A percentile compares a stretch with the other conserved stretches of the same genome.
Conservation (phyloP, 2,888 invertebrate genomes). For the Theristus sp. region DNA sequence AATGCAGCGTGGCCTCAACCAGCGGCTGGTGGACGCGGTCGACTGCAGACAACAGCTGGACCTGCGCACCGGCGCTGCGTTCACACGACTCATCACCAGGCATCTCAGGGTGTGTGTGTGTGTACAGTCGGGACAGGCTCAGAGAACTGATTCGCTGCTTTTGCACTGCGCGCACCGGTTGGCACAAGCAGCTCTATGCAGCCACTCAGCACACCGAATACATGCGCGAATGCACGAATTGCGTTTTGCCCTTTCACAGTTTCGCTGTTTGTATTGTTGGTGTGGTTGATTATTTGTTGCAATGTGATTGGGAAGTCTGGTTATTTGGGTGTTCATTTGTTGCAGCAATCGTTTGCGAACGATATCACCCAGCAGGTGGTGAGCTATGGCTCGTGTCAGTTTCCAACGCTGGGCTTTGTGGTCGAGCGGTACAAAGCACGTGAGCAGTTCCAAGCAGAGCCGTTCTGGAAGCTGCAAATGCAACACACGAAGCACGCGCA, state of each 20-base stretch:
- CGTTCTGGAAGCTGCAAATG: constrained; percentile 61
- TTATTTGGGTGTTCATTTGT: no score
- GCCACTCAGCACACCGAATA: no score
- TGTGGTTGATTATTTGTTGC: no score
- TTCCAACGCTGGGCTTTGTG: constrained; percentile 99
- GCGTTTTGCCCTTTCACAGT: no score
- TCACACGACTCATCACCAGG: constrained; percentile 88
- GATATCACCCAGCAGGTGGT: constrained; percentile 34
- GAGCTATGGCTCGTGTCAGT: constrained; percentile 96
- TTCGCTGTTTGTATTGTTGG: no score
- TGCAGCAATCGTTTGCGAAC: no score
- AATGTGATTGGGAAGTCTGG: no score
- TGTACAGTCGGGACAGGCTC: no score
- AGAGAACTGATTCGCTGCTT: no score
- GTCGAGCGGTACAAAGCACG: constrained; percentile 54
- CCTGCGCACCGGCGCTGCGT: constrained; percentile 83
- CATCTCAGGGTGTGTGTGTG: constrained; percentile 25
- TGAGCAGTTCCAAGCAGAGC: constrained; percentile 56
- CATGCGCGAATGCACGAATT: no score
- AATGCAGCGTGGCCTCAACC: constrained; percentile 51
- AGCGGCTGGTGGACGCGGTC: constrained; percentile 64
- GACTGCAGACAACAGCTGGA: constrained; percentile 58
- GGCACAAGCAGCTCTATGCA: no score
- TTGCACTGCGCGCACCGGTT: no score
- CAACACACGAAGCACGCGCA: not conserved